Evolutionary conservation across 2,888 invertebrate genomes (phyloP), one percentile per base, ranked within the genome.

Genomic region (Galerucella nymphaeae): DNA sequence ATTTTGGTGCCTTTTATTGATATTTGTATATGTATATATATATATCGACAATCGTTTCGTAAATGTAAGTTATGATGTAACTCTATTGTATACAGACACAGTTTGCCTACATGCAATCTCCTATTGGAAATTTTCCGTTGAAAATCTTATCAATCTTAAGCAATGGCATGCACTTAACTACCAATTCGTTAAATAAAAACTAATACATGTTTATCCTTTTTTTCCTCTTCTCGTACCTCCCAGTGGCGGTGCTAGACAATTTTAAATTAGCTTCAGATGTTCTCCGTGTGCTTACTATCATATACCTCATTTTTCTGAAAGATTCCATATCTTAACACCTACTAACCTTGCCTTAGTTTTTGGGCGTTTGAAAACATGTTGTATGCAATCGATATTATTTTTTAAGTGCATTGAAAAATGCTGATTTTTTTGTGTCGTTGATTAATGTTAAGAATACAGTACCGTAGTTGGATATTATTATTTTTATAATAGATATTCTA

Each of bases 1-100:
- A 86, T 84, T 84, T 84, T 85, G 85, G 86, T 86, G 86, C 86
- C 86, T 86, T 86, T 84, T 79, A 79, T 75, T 78, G 78, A 76
- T 77, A 76, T 71, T 79, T 83, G 81, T 83, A 82, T 79, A 82
- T 23, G 23, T 23, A 23, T 23, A 23, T 23, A n/a, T 83, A 78
- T 83, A 78, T 74, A 84, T 81, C 80, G 82, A 82, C 81, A 84
- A 81, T 82, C 81, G 79, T 82, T 82, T 76, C 73, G 70, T 75
- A 73, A 72, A 70, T 70, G 72, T 72, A 72, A 70, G 74, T 76
- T 76, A 78, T 68, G 76, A 75, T 75, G 71, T 78, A 78, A 76
- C 80, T 75, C 77, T 75, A 55, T 42, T 64, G 53, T 42, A 55
- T 55, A 63, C 63, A 68, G 18, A 41, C 68, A 61, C 70, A 70